Conservation (phyloP, 2,113 vertebrate genomes). For the Brachionichthys hirsutus region DNA sequence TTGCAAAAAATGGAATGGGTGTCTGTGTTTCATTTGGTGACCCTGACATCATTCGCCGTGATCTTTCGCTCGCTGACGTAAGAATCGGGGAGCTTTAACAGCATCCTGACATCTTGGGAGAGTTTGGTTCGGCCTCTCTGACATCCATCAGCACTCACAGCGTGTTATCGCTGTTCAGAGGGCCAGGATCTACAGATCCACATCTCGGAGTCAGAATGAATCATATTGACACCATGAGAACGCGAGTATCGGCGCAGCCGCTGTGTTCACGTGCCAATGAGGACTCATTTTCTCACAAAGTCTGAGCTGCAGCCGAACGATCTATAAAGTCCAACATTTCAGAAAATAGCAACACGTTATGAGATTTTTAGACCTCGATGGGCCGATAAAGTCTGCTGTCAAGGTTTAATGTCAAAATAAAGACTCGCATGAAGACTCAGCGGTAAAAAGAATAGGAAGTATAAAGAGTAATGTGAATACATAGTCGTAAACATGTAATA, state of each 20-base stretch:
- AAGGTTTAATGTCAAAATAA: no score
- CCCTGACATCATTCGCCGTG: slow-evolving; percentile 1
- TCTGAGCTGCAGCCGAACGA: not conserved
- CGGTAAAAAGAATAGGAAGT: no score
- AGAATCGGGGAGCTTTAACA: not conserved
- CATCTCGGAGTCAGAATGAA: not conserved
- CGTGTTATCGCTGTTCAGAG: not conserved
- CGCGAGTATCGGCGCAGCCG: not conserved
- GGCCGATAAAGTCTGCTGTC: no score
- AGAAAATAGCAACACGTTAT: not conserved
- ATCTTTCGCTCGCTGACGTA: not conserved
- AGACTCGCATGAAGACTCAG: no score
- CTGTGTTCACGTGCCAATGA: slow-evolving; percentile 3
- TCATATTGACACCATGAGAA: not conserved
- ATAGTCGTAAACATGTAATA: no score
- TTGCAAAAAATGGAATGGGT: not conserved
- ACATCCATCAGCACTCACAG: slow-evolving; percentile 17
- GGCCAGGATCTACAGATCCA: slow-evolving; percentile 10
- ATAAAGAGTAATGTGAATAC: no score
- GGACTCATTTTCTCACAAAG: not conserved
- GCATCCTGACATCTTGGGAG: slow-evolving; percentile 16
- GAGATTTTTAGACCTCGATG: not conserved
- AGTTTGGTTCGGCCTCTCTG: slow-evolving; percentile 6
- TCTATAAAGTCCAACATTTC: not conserved
- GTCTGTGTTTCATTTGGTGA: not conserved